Evolutionary conservation across 2,888 invertebrate species (phyloP).

Genomic region (Diplolepis rosae): DNA sequence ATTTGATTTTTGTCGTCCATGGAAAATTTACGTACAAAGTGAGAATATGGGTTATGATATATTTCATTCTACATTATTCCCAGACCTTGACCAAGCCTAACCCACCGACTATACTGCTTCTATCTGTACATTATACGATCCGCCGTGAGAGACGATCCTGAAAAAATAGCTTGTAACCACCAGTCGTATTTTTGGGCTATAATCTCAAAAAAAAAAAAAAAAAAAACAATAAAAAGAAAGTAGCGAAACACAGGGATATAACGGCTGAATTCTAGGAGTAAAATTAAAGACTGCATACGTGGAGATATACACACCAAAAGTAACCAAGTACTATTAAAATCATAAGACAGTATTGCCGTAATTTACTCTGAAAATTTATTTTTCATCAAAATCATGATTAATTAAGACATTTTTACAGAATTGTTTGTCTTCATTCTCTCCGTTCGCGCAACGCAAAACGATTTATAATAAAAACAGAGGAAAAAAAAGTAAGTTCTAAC

Average conservation of each 20-base stretch:
- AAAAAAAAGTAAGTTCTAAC: not conserved
- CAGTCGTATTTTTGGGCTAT: slow-evolving; percentile 71
- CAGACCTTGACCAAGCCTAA: not conserved
- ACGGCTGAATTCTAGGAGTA: slow-evolving; percentile 17
- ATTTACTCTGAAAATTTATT: slow-evolving; percentile 8
- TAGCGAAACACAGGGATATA: slow-evolving; percentile 37
- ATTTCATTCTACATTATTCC: not conserved
- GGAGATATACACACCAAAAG: slow-evolving; percentile 41
- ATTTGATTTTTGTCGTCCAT: too few species aligned
- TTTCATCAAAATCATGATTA: not conserved
- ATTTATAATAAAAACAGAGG: slow-evolving; percentile 14
- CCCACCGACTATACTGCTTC: slow-evolving; percentile 5
- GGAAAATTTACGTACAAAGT: too few species aligned
- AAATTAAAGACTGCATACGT: slow-evolving; percentile 32
- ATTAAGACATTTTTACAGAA: slow-evolving; percentile 26
- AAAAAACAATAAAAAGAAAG: slow-evolving; percentile 44
- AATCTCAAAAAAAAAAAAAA: slow-evolving; percentile 63
- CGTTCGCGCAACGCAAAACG: slow-evolving; percentile 31
- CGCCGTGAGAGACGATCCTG: slow-evolving; percentile 32
- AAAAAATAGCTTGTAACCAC: slow-evolving; percentile 71
- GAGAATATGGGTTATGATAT: not conserved
- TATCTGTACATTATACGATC: slow-evolving; percentile 2
- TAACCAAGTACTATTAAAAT: slow-evolving; percentile 33
- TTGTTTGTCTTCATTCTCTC: not conserved
- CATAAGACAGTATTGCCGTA: slow-evolving; percentile 16